A percentile compares a stretch with the other conserved stretches of the same genome.
Evolutionary conservation across 2,888 invertebrate species (phyloP).

Genomic region (Epiblema foenella): DNA sequence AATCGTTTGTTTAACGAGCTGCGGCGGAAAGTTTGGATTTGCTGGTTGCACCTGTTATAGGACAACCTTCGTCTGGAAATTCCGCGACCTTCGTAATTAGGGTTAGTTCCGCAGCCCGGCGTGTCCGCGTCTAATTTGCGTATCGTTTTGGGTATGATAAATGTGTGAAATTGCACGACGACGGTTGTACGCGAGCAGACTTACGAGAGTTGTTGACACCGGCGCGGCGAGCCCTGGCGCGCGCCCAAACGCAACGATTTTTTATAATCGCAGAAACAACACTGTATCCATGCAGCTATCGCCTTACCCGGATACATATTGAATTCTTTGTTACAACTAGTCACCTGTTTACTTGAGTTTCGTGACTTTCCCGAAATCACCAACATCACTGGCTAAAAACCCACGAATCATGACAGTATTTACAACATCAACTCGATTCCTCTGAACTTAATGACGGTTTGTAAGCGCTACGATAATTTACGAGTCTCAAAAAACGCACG

Average conservation of each 20-base stretch:
- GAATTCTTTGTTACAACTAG: constrained; percentile 29
- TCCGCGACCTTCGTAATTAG: neutral
- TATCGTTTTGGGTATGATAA: constrained; percentile 11
- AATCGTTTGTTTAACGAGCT: constrained; percentile 36
- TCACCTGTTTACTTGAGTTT: constrained; percentile 8
- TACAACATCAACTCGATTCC: constrained; percentile 20
- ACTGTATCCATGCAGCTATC: constrained; percentile 60
- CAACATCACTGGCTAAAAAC: neutral
- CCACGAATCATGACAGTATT: constrained; percentile 19
- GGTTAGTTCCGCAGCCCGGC: neutral
- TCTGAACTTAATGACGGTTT: constrained; percentile 30
- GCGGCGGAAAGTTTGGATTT: constrained; percentile 16
- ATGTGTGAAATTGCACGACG: constrained; percentile 27
- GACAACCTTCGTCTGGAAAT: neutral
- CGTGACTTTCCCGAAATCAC: neutral
- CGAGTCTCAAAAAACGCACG: constrained; percentile 36
- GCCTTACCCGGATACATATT: constrained; percentile 48
- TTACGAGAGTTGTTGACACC: constrained; percentile 42
- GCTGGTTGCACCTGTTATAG: neutral
- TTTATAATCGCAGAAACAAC: constrained; percentile 47
- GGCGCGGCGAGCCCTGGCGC: constrained; percentile 47
- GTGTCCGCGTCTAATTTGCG: constrained; percentile 9
- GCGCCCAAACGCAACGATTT: constrained; percentile 47
- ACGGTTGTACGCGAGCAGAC: constrained; percentile 27
- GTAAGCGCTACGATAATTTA: constrained; percentile 40